phyloP scores from a whole-genome alignment of 2,888 invertebrate genomes.

The Pachydiplax longipennis region DNA sequence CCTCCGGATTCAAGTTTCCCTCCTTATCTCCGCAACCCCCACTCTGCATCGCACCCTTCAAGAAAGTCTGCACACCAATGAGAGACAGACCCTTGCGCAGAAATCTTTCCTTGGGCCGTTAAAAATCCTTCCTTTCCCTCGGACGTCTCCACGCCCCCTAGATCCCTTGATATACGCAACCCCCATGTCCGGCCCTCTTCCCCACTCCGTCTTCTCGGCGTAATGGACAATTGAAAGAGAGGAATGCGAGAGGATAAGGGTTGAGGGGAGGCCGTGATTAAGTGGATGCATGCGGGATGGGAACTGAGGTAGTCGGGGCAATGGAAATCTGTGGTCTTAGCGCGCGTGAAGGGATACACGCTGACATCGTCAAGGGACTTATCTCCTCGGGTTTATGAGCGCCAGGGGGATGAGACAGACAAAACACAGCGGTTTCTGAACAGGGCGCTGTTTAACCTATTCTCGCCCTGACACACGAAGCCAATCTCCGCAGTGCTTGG shows the following conservation, averaged over 20 bases:
- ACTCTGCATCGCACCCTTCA: no score
- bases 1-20: constrained; percentile 6
- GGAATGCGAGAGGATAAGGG: not conserved
- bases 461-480: no score
- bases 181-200: not conserved
- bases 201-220: not conserved
- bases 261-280: constrained; percentile 16
- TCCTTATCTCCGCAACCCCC: not conserved
- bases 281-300: constrained; percentile 13
- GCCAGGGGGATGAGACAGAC: not conserved
- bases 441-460: no score
- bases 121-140: not conserved
- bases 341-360: not conserved
- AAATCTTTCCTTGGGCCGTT: not conserved
- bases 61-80: no score
- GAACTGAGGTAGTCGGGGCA: not conserved
- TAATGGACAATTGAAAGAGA: constrained; percentile 39
- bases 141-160: not conserved
- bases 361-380: not conserved
- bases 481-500: no score
- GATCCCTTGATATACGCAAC: not conserved
- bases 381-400: not conserved
- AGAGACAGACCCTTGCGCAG: not conserved
- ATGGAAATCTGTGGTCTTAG: not conserved
- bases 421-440: not conserved